Base-by-base conservation (phyloP, 2,888 invertebrate genomes). In the Tiliacea citrago region DNA sequence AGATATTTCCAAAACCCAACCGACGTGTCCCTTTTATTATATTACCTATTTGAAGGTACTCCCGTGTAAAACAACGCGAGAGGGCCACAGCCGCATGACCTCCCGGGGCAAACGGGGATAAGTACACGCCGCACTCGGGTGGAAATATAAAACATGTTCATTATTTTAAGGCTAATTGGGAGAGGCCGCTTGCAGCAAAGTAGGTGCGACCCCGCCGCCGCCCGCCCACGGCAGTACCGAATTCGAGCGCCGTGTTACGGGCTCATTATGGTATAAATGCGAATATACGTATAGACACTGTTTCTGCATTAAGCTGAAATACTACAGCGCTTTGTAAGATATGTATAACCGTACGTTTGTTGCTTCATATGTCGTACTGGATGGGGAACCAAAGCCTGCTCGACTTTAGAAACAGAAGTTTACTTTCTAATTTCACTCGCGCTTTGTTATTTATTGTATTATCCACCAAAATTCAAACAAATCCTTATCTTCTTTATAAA, bases 101-200 rank as follows among this genome's bases (percentile, higher is more conserved):
- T 95, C 95, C 95, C 93, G 94, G 94, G 95, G 95, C 95, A 94
- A 94, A 92, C 92, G 92, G 94, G 94, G 95, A 93, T 93, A 92
- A 95, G 93, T 94, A 95, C 95, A 95, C 90, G 93, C 95, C 94
- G 94, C 95, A 94, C 94, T 95, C 95, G 91, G 92, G 93, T 95
- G 94, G 93, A 95, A 96, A 95, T 96, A 96, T 96, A 96, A 96
- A 96, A 96, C 96, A 96, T 96, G 96, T 96, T 96, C 96, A 96
- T 96, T 96, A 96, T 96, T 96, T 95, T 95, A 95, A 94, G 95
- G 96, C 96, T 96, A 96, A 96, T 96, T 96, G 96, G 96, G 93
- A 91, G 92, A 95, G 95, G 95, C 93, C 95, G 95, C 95, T 95
- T 93, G 95, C 95, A 94, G 94, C 92, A 93, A 89, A 91, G 93